Evolutionary conservation across 2,113 vertebrate genomes (phyloP).

Genomic region (Procavia capensis): DNA sequence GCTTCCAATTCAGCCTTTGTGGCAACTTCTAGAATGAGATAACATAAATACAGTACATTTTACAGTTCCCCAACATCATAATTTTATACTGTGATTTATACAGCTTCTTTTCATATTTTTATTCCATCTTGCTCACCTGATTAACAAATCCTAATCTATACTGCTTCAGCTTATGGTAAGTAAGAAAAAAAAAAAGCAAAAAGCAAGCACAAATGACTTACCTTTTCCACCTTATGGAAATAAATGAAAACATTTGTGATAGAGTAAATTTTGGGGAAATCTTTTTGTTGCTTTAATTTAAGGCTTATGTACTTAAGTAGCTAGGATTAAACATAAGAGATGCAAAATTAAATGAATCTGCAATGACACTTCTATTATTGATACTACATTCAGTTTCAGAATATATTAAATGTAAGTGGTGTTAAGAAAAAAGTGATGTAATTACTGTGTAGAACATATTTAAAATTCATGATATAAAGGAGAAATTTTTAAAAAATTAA

Average conservation of each 20-base stretch:
- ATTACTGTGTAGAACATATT: conserved; percentile 51
- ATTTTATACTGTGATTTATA: conserved; percentile 60
- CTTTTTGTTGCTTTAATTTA: background rate
- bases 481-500: conserved; percentile 62
- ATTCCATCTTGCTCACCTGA: conserved; percentile 32
- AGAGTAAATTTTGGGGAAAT: conserved; percentile 39
- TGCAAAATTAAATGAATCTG: conserved; percentile 72
- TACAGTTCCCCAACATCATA: conserved; percentile 30
- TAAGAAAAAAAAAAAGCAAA: background rate
- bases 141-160: conserved; percentile 56
- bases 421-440: conserved; percentile 48
- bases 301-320: conserved; percentile 63
- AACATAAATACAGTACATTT: conserved; percentile 56
- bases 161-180: conserved; percentile 39
- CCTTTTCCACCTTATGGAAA: conserved; percentile 53
- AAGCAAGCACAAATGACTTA: conserved; percentile 62
- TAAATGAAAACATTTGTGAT: conserved; percentile 40
- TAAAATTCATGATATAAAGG: conserved; percentile 46
- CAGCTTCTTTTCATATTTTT: conserved; percentile 74
- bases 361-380: conserved; percentile 67
- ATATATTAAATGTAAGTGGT: conserved; percentile 58
- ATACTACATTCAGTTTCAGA: conserved; percentile 71
- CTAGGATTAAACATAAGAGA: conserved; percentile 63
- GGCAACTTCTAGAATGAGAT: conserved; percentile 34
- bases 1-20: conserved; percentile 51